Base-by-base conservation (phyloP, 2,797 vertebrate genomes). In the Acanthurus tractus region DNA sequence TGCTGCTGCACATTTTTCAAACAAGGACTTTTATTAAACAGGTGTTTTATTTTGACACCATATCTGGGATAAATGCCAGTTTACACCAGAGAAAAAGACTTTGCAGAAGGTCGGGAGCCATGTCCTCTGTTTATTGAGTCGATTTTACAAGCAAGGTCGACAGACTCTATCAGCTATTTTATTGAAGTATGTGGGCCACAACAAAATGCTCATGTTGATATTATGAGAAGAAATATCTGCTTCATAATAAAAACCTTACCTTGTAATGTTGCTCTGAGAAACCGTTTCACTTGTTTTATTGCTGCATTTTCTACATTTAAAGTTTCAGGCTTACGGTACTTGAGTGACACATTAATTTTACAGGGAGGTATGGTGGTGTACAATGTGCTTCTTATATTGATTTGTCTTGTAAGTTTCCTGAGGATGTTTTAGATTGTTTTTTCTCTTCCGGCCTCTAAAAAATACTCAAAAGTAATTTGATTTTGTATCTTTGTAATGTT, bases 131-230 rank as follows among this genome's bases (percentile, higher is more conserved):
- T 77, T 63, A 54, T 23, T 1, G 20, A 63, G 20, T 15, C 25
- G 2, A 20, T 48, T 53, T 71, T 63, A 82, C 67, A 72, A 82
- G 44, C 48, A 71, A 83, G 62, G 74, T 74, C 57, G 46, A 8
- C 13, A 9, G 40, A 34, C 6, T 38, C 23, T 4, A 0, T 50
- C 10, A 10, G 0, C 1, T n/a, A 2, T 17, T 62, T 42, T 45
- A 61, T 13, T 38, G 12, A 63, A 13, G 10, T 12, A 6, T 15
- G 7, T 8, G 0, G 55, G 8, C 57, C 52, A 55, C 45, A 34
- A 34, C 29, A 34, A 34, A 70, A 23, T n/a, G 1, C 38, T 40
- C 29, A 40, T 13, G 1, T 8, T 66, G 12, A 20, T 25, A 22
- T 49, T 11, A 20, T 8, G 18, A 40, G n/a, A 56, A 34, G 29